Evolutionary conservation across 1,140 invertebrate species (phyloP).

Genomic region (Psilanteris sp.): DNA sequence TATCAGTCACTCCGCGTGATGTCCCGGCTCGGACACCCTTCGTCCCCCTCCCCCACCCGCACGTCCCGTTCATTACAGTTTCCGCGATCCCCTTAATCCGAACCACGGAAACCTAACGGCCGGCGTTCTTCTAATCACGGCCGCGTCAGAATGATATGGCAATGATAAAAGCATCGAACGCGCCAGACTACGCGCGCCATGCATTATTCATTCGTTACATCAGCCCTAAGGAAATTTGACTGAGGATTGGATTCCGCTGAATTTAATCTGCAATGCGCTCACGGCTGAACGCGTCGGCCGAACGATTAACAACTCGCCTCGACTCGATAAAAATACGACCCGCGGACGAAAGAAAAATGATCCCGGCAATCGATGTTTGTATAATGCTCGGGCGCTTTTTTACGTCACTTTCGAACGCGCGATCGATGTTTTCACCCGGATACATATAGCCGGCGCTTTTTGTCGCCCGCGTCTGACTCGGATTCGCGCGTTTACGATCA

Average conservation of each 20-base stretch:
- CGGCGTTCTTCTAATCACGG: conserved; percentile 36
- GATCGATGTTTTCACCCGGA: conserved; percentile 1
- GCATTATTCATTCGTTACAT: conserved; percentile 76
- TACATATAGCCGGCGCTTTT: conserved; percentile 9
- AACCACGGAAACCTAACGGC: conserved; percentile 30
- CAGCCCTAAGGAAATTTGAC: conserved; percentile 66
- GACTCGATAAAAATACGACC: conserved; percentile 36
- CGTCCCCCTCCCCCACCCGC: too few relatives aligned
- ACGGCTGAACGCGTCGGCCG: conserved; percentile 65
- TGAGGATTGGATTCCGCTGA: conserved; percentile 79
- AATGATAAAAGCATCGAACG: conserved; percentile 56
- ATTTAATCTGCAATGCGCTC: conserved; percentile 79
- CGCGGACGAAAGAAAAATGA: conserved; percentile 27
- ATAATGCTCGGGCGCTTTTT: conserved; percentile 16
- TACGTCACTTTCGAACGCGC: not conserved
- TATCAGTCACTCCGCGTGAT: conserved; percentile 67
- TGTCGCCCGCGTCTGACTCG: conserved; percentile 8
- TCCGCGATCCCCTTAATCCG: conserved; percentile 4
- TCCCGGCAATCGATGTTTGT: conserved; percentile 31
- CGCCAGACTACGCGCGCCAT: conserved; percentile 63
- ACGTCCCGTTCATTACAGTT: conserved; percentile 28
- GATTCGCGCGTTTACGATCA: conserved; percentile 24
- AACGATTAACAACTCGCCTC: conserved; percentile 72
- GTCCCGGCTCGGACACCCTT: not conserved
- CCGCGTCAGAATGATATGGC: conserved; percentile 54